Evolutionary conservation across 2,113 vertebrate genomes (phyloP), one percentile per base, ranked within the genome.

Genomic region (Gasterosteus nipponicus): DNA sequence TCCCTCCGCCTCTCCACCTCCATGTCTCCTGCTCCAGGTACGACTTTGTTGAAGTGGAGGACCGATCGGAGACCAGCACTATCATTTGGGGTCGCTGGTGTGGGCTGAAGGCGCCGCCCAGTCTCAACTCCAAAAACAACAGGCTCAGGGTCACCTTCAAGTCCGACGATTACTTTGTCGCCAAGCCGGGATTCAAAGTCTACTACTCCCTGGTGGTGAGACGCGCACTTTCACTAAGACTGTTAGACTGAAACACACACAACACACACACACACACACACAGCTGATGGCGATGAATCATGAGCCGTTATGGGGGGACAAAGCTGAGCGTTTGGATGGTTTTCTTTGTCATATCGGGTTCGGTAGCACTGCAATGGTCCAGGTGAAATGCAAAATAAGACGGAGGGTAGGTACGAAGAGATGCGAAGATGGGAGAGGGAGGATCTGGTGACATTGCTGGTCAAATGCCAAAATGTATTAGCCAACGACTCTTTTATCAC

Each of bases 21-120:
- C 22, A 35, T 68, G 26, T 53, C 49, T 72, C 47, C 35, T 38
- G 2, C 90, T 71, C 33, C 86, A 99, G 98, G 88, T 98, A 99
- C 90, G 98, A 99, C 87, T 99, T 96, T 91, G 96, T 99, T 89
- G 97, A 98, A 91, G 96, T 98, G 86, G 97, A 98, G 90, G 98
- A 98, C 82, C 72, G 96, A 41, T 96, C 95, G 0, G 96, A 98
- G 90, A 97, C 93, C 62, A 96, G 95, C 78, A 96, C 96, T 0
- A 91, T 99, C 68, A 95, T 96, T 83, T 95, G 97, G 95, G 98
- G 98, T 35, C 94, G 96, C 26, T 99, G 97, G 97, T 99, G 98
- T 71, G 98, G 98, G 31, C 95, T 96, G 84, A 97, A 95, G 68
- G 89, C 91, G 11, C 97, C 98, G 39, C 94, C 96, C 16, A 95